Base-by-base conservation (phyloP, 2,113 vertebrate species). In the Perccottus glenii region DNA sequence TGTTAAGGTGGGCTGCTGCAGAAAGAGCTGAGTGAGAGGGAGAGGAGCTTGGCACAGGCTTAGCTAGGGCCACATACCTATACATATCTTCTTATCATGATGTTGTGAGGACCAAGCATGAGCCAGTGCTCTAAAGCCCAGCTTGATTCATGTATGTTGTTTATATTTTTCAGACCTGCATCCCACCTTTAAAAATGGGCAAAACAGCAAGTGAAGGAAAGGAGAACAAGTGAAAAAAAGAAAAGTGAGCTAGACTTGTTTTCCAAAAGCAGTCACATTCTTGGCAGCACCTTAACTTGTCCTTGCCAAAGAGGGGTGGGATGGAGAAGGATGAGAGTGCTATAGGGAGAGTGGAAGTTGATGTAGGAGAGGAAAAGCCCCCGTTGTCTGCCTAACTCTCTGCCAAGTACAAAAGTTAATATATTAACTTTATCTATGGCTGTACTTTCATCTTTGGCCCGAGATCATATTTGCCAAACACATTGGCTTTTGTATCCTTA, bases 231-330 rank as follows among this genome's bases (percentile, higher is more conserved):
- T 60, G 53, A 45, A 56, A 65, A 75, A 59, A 47, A 70, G 6
- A 64, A 61, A 80, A 69, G 71, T 53, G 74, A 75, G 70, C 55
- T 76, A 73, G 70, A 87, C 90, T 88, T 84, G 83, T 89, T 91
- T 90, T 90, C 83, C 81, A 74, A 82, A 82, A 42, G 60, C 67
- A 66, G 80, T 90, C 81, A 87, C 85, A 87, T 90, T 87, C 89
- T 90, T 91, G 90, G 91, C 88, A 86, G 64, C 62, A 44, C 82
- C 79, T 81, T 73, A 4, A 45, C 66, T 38, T 44, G 72, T 72
- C 73, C 77, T 74, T 84, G 89, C 90, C 89, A 90, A 60, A 80
- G 63, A 70, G 73, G 85, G 73, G 66, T 74, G 77, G 85, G 84
- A 80, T 80, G 78, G 75, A 80, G 67, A 79, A 82, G 72, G 69